These are phyloP conservation scores for Patella caerulea DNA, from an alignment of 2,888 invertebrate species.

Conservation along the genomic window DNA sequence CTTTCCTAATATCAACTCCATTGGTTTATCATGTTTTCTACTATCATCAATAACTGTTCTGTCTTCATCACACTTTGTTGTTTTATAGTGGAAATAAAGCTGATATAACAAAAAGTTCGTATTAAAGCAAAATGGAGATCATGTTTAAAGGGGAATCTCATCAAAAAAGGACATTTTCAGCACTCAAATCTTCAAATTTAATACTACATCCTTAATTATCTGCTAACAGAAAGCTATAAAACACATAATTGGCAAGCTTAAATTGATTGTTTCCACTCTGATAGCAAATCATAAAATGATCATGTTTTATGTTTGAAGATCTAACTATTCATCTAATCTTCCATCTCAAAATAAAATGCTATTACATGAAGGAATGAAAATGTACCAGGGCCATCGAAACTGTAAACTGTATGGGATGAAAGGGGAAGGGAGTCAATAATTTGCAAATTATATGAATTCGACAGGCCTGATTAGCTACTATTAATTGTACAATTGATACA, in stretches of 20 bases:
- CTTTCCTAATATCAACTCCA: constrained; percentile 95
- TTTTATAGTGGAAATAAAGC: constrained; percentile 92
- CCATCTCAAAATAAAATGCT: no score
- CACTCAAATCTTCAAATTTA: constrained; percentile 10
- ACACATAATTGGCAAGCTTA: not conserved
- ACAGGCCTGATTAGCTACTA: no score
- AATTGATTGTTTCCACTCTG: not conserved
- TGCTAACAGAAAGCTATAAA: not conserved
- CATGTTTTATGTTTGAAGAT: not conserved
- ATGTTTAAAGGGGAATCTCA: not conserved
- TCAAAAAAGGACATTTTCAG: no score
- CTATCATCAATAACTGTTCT: constrained; percentile 85
- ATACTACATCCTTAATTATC: constrained; percentile 10
- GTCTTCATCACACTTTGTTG: constrained; percentile 80
- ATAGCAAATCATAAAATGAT: not conserved
- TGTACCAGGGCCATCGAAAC: no score
- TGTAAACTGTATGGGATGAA: no score
- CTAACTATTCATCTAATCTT: no score
- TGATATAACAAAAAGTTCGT: constrained; percentile 72
- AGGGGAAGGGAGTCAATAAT: no score
- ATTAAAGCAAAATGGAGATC: not conserved
- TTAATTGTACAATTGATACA: no score
- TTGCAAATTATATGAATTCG: no score
- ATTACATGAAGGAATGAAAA: no score
- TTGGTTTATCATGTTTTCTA: constrained; percentile 79